Conservation (phyloP, 2,888 invertebrate genomes). For the Vannuccia rotundouncinata region DNA sequence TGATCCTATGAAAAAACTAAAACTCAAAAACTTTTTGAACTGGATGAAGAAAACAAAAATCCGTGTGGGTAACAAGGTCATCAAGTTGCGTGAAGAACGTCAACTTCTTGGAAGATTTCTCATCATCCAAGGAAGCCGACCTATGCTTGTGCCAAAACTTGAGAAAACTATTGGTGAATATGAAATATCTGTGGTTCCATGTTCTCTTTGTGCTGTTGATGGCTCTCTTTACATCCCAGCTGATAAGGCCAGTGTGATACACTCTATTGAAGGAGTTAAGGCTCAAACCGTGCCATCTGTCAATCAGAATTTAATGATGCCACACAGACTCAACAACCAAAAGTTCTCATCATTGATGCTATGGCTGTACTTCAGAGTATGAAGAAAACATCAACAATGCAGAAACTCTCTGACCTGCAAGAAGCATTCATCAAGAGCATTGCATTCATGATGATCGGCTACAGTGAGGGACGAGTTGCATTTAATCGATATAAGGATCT, state of each 20-base stretch:
- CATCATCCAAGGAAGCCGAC: not conserved
- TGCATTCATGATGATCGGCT: not conserved
- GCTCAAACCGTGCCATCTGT: too few relatives aligned
- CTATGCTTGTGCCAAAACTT: constrained; percentile 31
- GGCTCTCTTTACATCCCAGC: constrained; percentile 38
- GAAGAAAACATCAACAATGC: too few relatives aligned
- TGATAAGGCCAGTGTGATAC: constrained; percentile 39
- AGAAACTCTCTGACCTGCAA: too few relatives aligned
- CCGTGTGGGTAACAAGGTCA: not conserved
- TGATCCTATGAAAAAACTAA: not conserved
- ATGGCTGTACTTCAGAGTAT: constrained; percentile 39
- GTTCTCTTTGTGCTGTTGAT: constrained; percentile 36
- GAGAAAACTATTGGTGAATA: constrained; percentile 37
- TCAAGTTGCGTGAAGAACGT: not conserved
- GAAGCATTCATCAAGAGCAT: too few relatives aligned
- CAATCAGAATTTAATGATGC: too few relatives aligned
- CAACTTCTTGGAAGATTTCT: not conserved
- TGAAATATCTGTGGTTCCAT: constrained; percentile 37
- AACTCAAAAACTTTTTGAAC: not conserved
- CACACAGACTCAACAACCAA: too few relatives aligned
- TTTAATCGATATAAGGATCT: constrained; percentile 37
- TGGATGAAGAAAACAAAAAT: not conserved
- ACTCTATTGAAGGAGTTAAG: constrained; percentile 37
- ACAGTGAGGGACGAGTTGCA: constrained; percentile 4
- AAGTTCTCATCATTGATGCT: constrained; percentile 36